These are phyloP conservation scores for Chrysolina americana DNA, from an alignment of 2,888 invertebrate genomes.

Conservation along the genomic window DNA sequence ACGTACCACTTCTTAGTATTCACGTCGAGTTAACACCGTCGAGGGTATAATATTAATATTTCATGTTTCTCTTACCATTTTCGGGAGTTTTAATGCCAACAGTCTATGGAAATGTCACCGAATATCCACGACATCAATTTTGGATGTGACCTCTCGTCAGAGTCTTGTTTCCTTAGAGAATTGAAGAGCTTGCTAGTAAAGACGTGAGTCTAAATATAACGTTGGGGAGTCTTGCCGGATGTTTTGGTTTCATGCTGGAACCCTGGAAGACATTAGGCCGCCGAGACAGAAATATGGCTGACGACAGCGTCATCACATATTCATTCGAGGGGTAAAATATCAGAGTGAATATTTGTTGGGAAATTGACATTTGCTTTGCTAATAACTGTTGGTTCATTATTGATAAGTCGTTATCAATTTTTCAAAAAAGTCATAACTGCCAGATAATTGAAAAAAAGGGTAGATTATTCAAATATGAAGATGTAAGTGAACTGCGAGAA, in stretches of 20 bases:
- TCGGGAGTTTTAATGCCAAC: conserved; percentile 28
- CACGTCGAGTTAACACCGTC: not conserved
- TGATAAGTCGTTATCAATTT: no score
- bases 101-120: conserved; percentile 40
- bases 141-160: conserved; percentile 38
- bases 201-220: conserved; percentile 26
- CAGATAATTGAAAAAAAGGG: no score
- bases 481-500: no score
- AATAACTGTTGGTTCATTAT: no score
- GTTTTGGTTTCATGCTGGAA: conserved; percentile 18
- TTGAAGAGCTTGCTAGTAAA: not conserved
- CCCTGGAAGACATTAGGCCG: conserved; percentile 7
- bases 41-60: not conserved
- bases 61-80: not conserved
- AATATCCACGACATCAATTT: conserved; percentile 36
- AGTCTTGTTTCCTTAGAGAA: conserved; percentile 6
- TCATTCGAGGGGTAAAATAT: no score
- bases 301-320: not conserved
- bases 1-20: not conserved
- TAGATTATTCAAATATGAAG: no score
- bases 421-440: no score
- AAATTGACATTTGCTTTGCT: no score
- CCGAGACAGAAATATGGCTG: not conserved
- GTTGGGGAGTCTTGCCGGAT: conserved; percentile 22
- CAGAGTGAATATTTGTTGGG: no score